Conservation (phyloP, 92 coral and sea anemone species). For the Scolanthus callimorphus region DNA sequence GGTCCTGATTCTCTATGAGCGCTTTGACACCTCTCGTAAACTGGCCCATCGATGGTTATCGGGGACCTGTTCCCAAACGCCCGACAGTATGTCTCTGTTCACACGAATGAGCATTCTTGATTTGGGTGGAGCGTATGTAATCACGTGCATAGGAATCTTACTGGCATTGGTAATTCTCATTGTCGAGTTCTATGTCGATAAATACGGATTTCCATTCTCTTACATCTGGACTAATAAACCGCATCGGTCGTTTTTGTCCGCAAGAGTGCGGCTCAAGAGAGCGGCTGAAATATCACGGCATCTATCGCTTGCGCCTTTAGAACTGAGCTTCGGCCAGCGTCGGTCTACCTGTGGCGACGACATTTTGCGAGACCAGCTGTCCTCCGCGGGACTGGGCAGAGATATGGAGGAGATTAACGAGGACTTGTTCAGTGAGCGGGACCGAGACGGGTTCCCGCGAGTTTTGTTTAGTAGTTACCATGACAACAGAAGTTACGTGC, state of each 20-base stretch:
- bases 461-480: background rate
- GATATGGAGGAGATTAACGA: background rate
- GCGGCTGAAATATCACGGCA: background rate
- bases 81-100: slow-evolving; percentile 12
- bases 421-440: background rate
- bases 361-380: too few relatives aligned
- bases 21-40: slow-evolving; percentile 29
- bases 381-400: background rate
- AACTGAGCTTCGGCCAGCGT: slow-evolving; percentile 26
- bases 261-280: slow-evolving; percentile 3
- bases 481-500: background rate
- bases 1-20: slow-evolving; percentile 33
- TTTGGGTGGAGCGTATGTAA: slow-evolving; percentile 45
- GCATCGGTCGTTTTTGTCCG: slow-evolving; percentile 14
- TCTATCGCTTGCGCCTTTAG: slow-evolving; percentile 20
- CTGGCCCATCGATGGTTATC: slow-evolving; percentile 37
- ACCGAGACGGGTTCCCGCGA: background rate
- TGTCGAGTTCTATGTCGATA: slow-evolving; percentile 31
- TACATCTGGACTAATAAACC: slow-evolving; percentile 48
- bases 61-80: slow-evolving; percentile 28
- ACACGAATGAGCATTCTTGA: slow-evolving; percentile 41
- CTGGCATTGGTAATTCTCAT: slow-evolving; percentile 19
- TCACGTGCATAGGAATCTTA: slow-evolving; percentile 27
- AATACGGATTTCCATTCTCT: slow-evolving; percentile 25
- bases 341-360: background rate